A percentile compares a stretch with the other conserved stretches of the same genome.
phyloP scores from a whole-genome alignment of 2,888 invertebrate species.

The Biston betularia region DNA sequence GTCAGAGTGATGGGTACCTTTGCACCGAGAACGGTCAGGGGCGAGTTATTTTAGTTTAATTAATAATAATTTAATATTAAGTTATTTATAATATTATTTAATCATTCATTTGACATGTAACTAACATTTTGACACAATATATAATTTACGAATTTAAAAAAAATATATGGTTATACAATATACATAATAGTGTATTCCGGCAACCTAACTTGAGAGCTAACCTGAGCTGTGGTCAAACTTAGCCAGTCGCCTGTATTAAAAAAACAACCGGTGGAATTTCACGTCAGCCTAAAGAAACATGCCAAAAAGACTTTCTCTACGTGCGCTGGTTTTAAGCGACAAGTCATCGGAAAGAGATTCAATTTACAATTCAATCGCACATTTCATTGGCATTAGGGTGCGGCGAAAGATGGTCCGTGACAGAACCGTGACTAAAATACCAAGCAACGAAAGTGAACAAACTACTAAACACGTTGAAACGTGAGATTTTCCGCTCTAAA shows the following conservation, averaged over 20 bases:
- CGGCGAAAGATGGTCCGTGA: slow-evolving; percentile 21
- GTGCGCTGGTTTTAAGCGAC: slow-evolving; percentile 21
- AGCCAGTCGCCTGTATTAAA: background rate
- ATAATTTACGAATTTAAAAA: no score
- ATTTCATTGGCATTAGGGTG: slow-evolving; percentile 24
- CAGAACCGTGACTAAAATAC: slow-evolving; percentile 39
- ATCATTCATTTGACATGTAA: no score
- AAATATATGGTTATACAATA: no score
- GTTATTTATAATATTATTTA: no score
- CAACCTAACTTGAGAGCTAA: no score
- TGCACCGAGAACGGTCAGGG: no score
- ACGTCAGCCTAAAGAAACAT: background rate
- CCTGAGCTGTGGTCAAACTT: no score
- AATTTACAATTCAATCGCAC: slow-evolving; percentile 31
- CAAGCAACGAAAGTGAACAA: slow-evolving; percentile 30
- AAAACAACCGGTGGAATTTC: background rate
- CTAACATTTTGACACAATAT: no score
- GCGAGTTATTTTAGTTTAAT: no score
- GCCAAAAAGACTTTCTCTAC: slow-evolving; percentile 2
- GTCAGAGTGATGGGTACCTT: no score
- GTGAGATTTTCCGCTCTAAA: slow-evolving; percentile 40
- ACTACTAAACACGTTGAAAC: slow-evolving; percentile 30
- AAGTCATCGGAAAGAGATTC: slow-evolving; percentile 24
- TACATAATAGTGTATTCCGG: no score
- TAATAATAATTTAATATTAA: no score